Evolutionary conservation across 2,797 vertebrate genomes (phyloP).

Genomic region (Petrocephalus sullivani): DNA sequence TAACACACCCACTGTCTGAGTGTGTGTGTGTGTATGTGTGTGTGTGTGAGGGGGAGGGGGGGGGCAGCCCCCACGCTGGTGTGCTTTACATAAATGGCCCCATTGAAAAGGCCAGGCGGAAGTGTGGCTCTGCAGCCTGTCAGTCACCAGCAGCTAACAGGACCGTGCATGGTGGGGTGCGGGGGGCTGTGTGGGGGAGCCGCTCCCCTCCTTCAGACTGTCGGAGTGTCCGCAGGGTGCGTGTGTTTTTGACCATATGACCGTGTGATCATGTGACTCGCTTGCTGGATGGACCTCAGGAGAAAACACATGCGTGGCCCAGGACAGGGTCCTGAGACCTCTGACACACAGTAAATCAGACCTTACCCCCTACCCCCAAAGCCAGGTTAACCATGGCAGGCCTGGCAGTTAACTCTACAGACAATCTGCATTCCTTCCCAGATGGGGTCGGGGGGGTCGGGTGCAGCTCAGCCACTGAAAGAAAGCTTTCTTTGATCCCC

Average conservation of each 20-base stretch:
- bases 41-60: neutral
- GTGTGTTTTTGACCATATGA: neutral
- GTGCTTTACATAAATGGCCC: neutral
- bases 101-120: neutral
- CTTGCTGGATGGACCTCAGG: neutral
- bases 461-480: slow-evolving; percentile 48
- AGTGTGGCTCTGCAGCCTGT: neutral
- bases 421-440: slow-evolving; percentile 50
- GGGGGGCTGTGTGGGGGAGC: neutral
- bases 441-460: slow-evolving; percentile 35
- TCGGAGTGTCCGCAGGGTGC: neutral
- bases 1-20: neutral
- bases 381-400: slow-evolving; percentile 53
- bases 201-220: neutral
- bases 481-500: slow-evolving; percentile 65
- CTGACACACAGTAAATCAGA: neutral
- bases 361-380: neutral
- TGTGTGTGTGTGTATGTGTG: neutral
- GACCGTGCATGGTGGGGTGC: neutral
- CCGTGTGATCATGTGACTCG: neutral
- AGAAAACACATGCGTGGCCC: neutral
- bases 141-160: neutral
- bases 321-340: neutral
- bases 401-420: slow-evolving; percentile 43
- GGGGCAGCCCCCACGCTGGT: neutral